Evolutionary conservation across 2,113 vertebrate species (phyloP), one percentile per base, ranked within the genome.

Genomic region (Chiloscyllium plagiosum): DNA sequence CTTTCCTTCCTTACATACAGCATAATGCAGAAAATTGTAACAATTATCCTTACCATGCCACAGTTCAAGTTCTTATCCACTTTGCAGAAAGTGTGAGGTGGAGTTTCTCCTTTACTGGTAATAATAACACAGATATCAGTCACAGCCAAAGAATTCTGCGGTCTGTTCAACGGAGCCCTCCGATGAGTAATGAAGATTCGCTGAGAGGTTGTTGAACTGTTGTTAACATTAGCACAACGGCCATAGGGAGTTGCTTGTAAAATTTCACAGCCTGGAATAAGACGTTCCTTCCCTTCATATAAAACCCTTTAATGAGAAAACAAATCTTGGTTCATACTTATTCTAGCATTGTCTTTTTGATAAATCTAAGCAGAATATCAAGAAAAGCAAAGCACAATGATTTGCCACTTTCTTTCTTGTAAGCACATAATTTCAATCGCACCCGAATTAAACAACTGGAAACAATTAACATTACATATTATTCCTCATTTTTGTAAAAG

Each of bases 51-150:
- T 94, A 99, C 99, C 99, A 99, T 99, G 96, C 99, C 99, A 96
- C 98, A 98, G 96, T 99, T 99, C 96, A 99, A 98, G 97, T 99
- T 99, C 97, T 99, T 99, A 96, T 99, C 99, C 96, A 99, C 98
- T 97, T 99, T 99, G 96, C 99, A 99, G 96, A 99, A 99, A 1
- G 99, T 99, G 96, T 99, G 99, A 72, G 99, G 99, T 65, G 99
- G 98, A 0, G 97, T 99, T 97, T 99, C 99, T 65, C 99, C 99
- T 97, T 99, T 99, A 97, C 98, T 99, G 94, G 98, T 98, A 96
- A 99, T 96, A 96, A 99, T 99, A 95, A 99, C 98, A 95, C 99
- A 99, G 96, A 99, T 99, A 96, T 99, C 99, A 0, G 99, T 99
- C 95, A 99, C 99, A 0, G 98, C 98, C 97, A 99, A 97, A 0